Evolutionary conservation across 92 coral and sea anemone genomes (phyloP).

Genomic region (Actinostola sp.): DNA sequence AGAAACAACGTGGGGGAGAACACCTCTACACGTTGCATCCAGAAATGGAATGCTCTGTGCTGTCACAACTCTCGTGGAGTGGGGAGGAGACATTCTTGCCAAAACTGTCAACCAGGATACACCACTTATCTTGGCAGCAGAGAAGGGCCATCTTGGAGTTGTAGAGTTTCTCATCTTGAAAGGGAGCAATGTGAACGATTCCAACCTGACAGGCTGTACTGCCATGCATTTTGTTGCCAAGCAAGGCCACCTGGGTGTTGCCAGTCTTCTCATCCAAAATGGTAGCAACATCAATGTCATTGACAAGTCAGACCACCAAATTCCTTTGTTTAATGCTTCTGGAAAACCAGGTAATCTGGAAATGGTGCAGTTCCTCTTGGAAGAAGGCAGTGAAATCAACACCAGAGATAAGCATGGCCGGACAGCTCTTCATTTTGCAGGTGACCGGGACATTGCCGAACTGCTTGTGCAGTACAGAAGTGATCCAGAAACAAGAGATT

Average conservation of each 20-base stretch:
- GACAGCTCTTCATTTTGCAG: slow-evolving; percentile 58
- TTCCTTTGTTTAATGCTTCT: slow-evolving; percentile 62
- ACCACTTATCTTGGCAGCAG: slow-evolving; percentile 65
- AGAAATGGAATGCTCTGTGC: slow-evolving; percentile 38
- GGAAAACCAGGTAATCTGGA: slow-evolving; percentile 51
- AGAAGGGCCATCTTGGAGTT: slow-evolving; percentile 54
- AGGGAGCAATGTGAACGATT: slow-evolving; percentile 45
- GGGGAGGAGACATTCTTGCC: slow-evolving; percentile 59
- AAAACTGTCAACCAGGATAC: slow-evolving; percentile 63
- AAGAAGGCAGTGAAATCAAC: slow-evolving; percentile 43
- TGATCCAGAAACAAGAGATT: slow-evolving; percentile 48
- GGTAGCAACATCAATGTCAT: slow-evolving; percentile 53
- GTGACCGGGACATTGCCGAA: slow-evolving; percentile 53
- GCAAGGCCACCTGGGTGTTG: slow-evolving; percentile 55
- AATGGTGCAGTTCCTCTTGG: slow-evolving; percentile 47
- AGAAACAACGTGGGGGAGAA: slow-evolving; percentile 70
- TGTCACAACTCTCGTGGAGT: slow-evolving; percentile 40
- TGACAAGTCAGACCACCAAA: slow-evolving; percentile 52
- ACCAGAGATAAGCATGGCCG: slow-evolving; percentile 53
- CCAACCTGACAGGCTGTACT: slow-evolving; percentile 58
- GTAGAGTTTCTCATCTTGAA: slow-evolving; percentile 47
- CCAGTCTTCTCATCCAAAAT: slow-evolving; percentile 36
- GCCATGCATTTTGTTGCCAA: slow-evolving; percentile 67
- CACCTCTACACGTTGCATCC: slow-evolving; percentile 70
- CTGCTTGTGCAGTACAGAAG: slow-evolving; percentile 52